These are phyloP conservation scores for Mola mola DNA, from an alignment of 2,113 vertebrate genomes.

Conservation along the genomic window DNA sequence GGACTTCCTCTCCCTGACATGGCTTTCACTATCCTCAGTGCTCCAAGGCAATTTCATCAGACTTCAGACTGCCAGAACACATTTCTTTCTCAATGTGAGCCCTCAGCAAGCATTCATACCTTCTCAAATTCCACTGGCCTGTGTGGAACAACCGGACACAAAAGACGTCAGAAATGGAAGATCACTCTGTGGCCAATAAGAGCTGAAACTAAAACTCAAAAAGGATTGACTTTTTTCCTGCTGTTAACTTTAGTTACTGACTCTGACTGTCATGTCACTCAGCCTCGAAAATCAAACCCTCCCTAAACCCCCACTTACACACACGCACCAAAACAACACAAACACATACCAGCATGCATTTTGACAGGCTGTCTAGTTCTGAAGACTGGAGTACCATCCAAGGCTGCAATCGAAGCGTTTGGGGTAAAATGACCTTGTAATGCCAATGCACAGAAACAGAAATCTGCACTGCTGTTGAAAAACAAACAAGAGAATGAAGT, in stretches of 20 bases:
- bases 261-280: too few relatives aligned
- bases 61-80: conserved; percentile 32
- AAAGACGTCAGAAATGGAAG: conserved; percentile 24
- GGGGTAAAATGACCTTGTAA: too few relatives aligned
- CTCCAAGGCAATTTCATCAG: conserved; percentile 26
- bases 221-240: not conserved
- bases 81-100: conserved; percentile 21
- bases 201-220: too few relatives aligned
- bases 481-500: conserved; percentile 15
- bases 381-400: too few relatives aligned
- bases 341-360: too few relatives aligned
- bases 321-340: too few relatives aligned
- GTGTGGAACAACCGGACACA: conserved; percentile 21
- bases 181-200: not conserved
- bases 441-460: not conserved
- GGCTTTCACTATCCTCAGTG: conserved; percentile 11
- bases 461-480: conserved; percentile 1
- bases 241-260: too few relatives aligned
- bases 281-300: too few relatives aligned
- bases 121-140: conserved; percentile 31
- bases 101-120: conserved; percentile 43
- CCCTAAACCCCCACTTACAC: too few relatives aligned
- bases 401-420: too few relatives aligned
- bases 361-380: too few relatives aligned
- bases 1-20: conserved; percentile 14